Conservation (phyloP, 2,113 vertebrate genomes). For the Anas platyrhynchos region DNA sequence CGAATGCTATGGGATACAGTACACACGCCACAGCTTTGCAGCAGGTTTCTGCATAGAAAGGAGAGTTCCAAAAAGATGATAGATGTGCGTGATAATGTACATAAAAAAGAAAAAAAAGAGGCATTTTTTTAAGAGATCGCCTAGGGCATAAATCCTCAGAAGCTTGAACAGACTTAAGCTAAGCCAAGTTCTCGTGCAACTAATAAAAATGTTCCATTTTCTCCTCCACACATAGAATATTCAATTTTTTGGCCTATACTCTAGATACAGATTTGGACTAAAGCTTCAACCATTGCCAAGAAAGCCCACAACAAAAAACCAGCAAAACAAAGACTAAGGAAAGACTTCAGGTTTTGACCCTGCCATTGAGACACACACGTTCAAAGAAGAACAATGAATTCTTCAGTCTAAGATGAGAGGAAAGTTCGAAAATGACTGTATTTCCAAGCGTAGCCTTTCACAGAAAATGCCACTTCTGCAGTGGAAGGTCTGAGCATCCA, state of each 20-base stretch:
- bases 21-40: neutral
- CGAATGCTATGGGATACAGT: neutral
- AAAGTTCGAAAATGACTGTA: neutral
- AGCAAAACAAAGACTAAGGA: neutral
- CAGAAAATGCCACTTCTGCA: neutral
- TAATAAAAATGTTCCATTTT: conserved; percentile 4
- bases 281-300: neutral
- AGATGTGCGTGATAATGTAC: neutral
- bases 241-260: neutral
- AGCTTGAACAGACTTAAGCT: neutral
- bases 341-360: neutral
- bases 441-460: neutral
- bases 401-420: neutral
- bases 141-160: neutral
- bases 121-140: neutral
- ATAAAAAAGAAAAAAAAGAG: neutral
- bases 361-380: neutral
- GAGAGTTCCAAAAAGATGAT: neutral
- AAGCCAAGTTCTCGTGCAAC: neutral
- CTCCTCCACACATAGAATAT: neutral
- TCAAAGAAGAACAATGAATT: neutral
- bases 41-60: neutral
- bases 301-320: neutral
- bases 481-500: neutral
- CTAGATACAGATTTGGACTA: neutral